Evolutionary conservation across 2,888 invertebrate species (phyloP).

Genomic region (Nomada ruficornis): DNA sequence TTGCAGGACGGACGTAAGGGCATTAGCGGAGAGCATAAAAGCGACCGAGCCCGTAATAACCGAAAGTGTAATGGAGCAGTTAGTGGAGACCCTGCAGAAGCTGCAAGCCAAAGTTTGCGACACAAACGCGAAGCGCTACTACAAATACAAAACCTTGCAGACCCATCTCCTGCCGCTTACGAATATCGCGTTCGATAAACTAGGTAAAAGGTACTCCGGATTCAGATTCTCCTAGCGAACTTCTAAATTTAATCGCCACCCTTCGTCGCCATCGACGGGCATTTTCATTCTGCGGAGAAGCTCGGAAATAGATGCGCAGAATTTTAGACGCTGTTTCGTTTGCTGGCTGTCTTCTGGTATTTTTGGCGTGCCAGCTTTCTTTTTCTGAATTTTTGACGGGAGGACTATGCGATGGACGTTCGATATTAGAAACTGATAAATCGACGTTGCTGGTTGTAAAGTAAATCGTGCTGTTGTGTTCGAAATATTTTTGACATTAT

Average conservation of each 20-base stretch:
- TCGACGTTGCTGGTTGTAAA: not conserved
- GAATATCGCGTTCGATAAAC: constrained; percentile 90
- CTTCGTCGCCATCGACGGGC: not conserved
- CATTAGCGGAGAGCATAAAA: constrained; percentile 85
- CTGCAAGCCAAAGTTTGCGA: constrained; percentile 88
- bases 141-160: constrained; percentile 88
- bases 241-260: constrained; percentile 24
- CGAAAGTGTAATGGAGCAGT: constrained; percentile 86
- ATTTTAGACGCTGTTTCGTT: no score
- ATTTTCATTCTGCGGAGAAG: no score
- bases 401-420: no score
- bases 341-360: no score
- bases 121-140: constrained; percentile 87
- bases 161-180: constrained; percentile 90
- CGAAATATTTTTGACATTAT: not conserved
- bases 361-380: no score
- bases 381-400: no score
- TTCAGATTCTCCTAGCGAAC: constrained; percentile 49
- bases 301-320: not conserved
- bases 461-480: not conserved
- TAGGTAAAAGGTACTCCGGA: constrained; percentile 86
- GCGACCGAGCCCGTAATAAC: constrained; percentile 86
- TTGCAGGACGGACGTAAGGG: constrained; percentile 86
- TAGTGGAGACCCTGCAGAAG: constrained; percentile 87
- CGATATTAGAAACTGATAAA: not conserved